Evolutionary conservation across 2,888 invertebrate species (phyloP), one percentile per base, ranked within the genome.

Genomic region (Ptychoptera albimana): DNA sequence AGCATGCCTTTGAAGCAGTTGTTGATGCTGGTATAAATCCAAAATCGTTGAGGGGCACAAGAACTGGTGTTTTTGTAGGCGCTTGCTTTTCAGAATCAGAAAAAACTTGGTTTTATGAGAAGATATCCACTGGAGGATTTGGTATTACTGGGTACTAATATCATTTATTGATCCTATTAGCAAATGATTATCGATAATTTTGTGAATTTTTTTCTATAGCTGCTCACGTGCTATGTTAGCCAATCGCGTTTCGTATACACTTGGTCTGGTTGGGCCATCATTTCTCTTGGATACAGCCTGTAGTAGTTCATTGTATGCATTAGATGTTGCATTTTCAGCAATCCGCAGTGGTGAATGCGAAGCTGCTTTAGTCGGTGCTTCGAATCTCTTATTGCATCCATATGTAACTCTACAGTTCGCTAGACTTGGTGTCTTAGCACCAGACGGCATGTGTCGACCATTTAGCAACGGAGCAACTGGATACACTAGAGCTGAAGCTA

Each of bases 191-290:
- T 23, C 9, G 23, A 9, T 7, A 5, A 32, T 32, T n/a, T n/a
- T 32, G 9, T 7, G 3, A 4, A 32, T 32, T 32, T 7, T 32
- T 32, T 32, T 32, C n/a, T 42, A 11, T 60, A 73, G 93, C 34
- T 88, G 88, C 63, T 85, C 87, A 52, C 77, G 91, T 49, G 87
- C 89, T 5, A 91, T 93, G 89, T 73, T 92, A 58, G 83, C 92
- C 11, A 89, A 92, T 64, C 75, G 92, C 43, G 74, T 96, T 50
- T 91, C 91, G 1, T 93, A 85, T 62, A 81, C 80, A 66, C 72
- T 94, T 48, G 91, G 91, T 23, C 71, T 88, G 12, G 82, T 81
- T 53, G 92, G 94, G 1, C 93, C 93, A 0, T 89, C 91, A 6
- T 86, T 80, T 66, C 73, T 83, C 1, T 71, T 89, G 9, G 94